Base-by-base conservation (phyloP, 2,113 vertebrate genomes). In the Sinocyclocheilus anshuiensis region DNA sequence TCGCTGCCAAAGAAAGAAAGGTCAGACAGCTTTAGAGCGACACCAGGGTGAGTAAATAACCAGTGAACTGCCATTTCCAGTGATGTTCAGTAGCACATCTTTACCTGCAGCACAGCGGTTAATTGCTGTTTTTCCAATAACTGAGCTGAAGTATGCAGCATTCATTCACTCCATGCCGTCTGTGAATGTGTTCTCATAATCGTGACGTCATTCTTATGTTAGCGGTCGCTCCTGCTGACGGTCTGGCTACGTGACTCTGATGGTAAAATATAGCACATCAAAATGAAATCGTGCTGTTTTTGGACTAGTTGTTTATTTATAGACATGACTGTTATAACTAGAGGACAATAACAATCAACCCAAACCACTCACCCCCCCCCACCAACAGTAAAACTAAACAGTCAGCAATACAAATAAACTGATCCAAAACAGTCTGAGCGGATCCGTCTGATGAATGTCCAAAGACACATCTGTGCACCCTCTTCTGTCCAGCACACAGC, bases 241-340 rank as follows among this genome's bases (percentile, higher is more conserved):
- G 55, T 57, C 6, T 20, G 55, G 57, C 57, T 61, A 22, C 1
- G 8, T 9, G 65, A 69, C 65, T 33, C 26, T 9, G 65, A 36
- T 69, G 29, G 29, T 7, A 74, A 74, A 76, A 45, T 26, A 50
- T 13, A 76, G 13, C 45, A 18, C 45, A 26, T 50, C n/a, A 50
- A 76, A 76, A 36, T n/a, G 10, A 39, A 74, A 74, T 11, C 6
- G 22, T 77, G 50, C 77, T 9, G 72, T 87, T 82, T 88, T 91
- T 88, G 75, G 81, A 81, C 74, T 86, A 65, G 59, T 86, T 81
- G 84, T 91, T 94, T 93, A 94, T 95, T 94, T 88, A 93, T 93
- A 92, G 92, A 92, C 91, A 92, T 93, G 91, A 94, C 92, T 94
- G 92, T 92, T 91, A 92, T 92, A 91, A 93, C 92, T 94, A 90